Percentiles rank a stretch among this genome's conserved stretches.
Conservation (phyloP, 1,140 invertebrate species). For the Drosophila kikkawai region DNA sequence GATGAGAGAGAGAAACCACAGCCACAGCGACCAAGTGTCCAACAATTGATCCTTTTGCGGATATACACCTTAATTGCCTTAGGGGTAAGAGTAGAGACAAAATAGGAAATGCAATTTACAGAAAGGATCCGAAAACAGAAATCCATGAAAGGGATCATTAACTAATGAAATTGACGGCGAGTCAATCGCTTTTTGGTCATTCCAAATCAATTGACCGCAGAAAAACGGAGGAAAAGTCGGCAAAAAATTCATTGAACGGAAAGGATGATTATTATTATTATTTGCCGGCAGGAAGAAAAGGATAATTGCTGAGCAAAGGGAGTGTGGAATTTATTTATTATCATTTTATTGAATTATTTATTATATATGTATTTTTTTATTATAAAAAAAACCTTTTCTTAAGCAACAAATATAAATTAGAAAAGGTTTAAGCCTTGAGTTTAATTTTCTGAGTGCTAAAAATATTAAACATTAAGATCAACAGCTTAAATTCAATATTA, state of each 20-base stretch:
- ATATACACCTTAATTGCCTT: constrained; percentile 78
- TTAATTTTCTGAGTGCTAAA: too few relatives aligned
- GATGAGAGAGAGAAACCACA: constrained; percentile 43
- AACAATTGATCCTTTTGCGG: constrained; percentile 60
- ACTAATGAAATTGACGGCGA: constrained; percentile 64
- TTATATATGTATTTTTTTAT: too few relatives aligned
- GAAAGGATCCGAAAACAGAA: constrained; percentile 33
- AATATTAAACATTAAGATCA: too few relatives aligned
- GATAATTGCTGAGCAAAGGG: neutral
- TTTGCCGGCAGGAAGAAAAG: constrained; percentile 2
- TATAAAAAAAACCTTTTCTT: too few relatives aligned
- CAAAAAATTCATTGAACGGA: constrained; percentile 37
- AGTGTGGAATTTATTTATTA: neutral
- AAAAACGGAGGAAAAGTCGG: constrained; percentile 29
- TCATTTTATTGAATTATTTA: too few relatives aligned
- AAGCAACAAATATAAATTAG: too few relatives aligned
- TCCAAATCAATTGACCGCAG: constrained; percentile 66
- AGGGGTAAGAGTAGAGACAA: constrained; percentile 4
- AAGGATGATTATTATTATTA: constrained; percentile 17
- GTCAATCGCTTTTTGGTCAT: constrained; percentile 74
- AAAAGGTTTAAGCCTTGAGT: too few relatives aligned
- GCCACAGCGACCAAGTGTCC: constrained; percentile 31
- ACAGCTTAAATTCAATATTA: too few relatives aligned
- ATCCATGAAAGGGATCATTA: constrained; percentile 23
- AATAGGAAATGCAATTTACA: constrained; percentile 21